Conservation (phyloP, 2,797 vertebrate genomes). For the Capromys pilorides region DNA sequence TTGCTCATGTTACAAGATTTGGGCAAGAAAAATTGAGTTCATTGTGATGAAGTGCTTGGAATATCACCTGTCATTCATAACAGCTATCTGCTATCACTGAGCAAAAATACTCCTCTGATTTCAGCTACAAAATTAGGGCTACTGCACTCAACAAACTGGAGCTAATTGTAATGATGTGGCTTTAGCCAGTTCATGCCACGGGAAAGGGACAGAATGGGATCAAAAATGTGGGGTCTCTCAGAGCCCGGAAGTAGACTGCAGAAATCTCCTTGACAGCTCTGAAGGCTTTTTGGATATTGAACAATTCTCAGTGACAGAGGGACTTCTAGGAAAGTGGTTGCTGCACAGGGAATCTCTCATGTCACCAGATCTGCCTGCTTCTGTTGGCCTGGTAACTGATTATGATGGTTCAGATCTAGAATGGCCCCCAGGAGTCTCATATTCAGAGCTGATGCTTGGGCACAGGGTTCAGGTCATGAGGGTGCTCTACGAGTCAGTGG, state of each 20-base stretch:
- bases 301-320: not conserved
- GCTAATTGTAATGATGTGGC: not conserved
- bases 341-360: not conserved
- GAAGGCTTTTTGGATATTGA: not conserved
- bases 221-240: not conserved
- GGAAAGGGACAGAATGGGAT: not conserved
- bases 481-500: not conserved
- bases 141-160: not conserved
- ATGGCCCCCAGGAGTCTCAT: not conserved
- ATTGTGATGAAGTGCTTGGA: not conserved
- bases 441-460: not conserved
- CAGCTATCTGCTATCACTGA: not conserved
- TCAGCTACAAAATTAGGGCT: not conserved
- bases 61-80: not conserved
- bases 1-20: too few species aligned
- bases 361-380: not conserved
- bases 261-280: not conserved
- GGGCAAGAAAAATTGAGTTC: not conserved
- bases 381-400: not conserved
- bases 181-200: not conserved
- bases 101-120: not conserved
- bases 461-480: not conserved
- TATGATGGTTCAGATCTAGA: not conserved
- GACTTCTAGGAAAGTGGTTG: not conserved
- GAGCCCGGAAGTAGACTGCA: not conserved